Base-by-base conservation (phyloP, 2,888 invertebrate genomes). In the Apoda limacodes region DNA sequence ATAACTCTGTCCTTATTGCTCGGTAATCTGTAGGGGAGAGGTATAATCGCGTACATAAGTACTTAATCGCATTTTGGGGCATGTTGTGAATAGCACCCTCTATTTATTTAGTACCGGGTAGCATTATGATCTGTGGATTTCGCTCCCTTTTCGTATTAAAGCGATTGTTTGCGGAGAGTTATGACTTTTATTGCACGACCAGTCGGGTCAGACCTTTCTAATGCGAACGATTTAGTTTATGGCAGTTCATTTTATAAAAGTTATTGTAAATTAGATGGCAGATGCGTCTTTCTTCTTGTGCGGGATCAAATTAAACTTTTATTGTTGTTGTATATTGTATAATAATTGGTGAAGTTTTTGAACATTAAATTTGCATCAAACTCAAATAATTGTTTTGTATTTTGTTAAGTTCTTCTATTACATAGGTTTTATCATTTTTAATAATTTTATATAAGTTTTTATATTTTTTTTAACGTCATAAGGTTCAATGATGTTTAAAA, bases 31-130 rank as follows among this genome's bases (percentile, higher is more conserved):
- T 50, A 48, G 66, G 72, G 67, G 56, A 53, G 45, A 40, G 46
- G 66, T 59, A 68, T 69, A 72, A 76, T 72, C 66, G 72, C 50
- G 69, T 65, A 78, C 61, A 78, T 80, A 80, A 78, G 78, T 64
- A 63, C 75, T 78, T 80, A 78, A 80, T 78, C 76, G 76, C 59
- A 69, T 78, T 76, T 72, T 49, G 65, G 67, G 71, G 62, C 52
- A 50, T 52, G 62, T 60, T 58, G 55, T 52, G 60, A 62, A 63
- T 60, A 55, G 54, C 52, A 50, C 64, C 67, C 65, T 52, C 52
- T 76, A 75, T 76, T 78, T 76, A 76, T 75, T 74, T 65, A 67
- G 71, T 58, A 50, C 60, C 60, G 5, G 61, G 60, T 58, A 53
- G 40, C 47, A 48, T 51, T 62, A 53, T 49, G 50, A 53, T 40